A percentile compares a stretch with the other conserved stretches of the same genome.
Evolutionary conservation across 2,113 vertebrate genomes (phyloP).

Genomic region (Epinephelus cyanopodus): DNA sequence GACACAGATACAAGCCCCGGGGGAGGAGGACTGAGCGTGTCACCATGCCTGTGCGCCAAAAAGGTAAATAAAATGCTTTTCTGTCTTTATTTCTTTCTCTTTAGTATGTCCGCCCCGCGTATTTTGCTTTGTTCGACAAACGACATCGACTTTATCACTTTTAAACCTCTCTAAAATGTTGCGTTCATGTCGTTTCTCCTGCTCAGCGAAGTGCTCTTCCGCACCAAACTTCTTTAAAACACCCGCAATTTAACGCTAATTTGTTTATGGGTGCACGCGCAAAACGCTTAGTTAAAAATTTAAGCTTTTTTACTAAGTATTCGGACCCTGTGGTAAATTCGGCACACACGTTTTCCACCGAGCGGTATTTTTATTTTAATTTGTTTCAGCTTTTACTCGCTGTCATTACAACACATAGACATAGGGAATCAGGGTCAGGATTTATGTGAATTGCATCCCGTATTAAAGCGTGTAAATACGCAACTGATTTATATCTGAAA

Average conservation of each 20-base stretch:
- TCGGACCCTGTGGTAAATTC: slow-evolving; percentile 14
- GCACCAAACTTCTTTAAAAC: neutral
- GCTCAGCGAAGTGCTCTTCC: neutral
- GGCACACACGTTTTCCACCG: neutral
- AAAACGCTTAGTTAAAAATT: rapidly evolving
- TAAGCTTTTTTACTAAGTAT: neutral
- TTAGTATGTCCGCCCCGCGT: rapidly evolving
- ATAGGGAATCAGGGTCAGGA: neutral
- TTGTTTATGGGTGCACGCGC: rapidly evolving
- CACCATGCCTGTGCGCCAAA: slow-evolving; percentile 80
- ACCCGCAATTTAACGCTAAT: neutral
- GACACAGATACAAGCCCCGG: slow-evolving; percentile 11
- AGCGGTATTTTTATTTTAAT: neutral
- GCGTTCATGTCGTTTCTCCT: neutral
- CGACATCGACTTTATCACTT: neutral
- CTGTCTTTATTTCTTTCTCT: neutral
- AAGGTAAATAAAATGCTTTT: slow-evolving; percentile 61
- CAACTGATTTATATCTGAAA: neutral
- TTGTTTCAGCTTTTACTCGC: neutral
- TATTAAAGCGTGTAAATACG: neutral
- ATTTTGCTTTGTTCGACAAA: neutral
- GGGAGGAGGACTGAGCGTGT: slow-evolving; percentile 2
- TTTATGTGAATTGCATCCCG: neutral
- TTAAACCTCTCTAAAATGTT: neutral
- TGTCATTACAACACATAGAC: neutral